These are phyloP conservation scores for Lagocephalus sceleratus DNA, from an alignment of 2,797 vertebrate species.

Conservation along the genomic window DNA sequence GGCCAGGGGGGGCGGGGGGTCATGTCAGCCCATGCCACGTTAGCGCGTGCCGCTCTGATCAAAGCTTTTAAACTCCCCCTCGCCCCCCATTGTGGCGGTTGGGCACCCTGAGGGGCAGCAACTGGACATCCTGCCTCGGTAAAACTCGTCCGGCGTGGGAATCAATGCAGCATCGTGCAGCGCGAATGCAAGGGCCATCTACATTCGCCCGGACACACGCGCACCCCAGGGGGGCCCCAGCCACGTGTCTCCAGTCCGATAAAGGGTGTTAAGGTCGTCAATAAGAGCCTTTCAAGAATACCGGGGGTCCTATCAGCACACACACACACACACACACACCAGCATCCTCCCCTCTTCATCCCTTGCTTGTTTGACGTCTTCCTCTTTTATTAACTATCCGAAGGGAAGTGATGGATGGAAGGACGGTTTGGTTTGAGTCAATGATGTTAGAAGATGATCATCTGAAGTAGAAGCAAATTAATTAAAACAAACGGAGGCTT, in stretches of 20 bases:
- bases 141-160: conserved; percentile 22
- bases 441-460: background rate
- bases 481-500: too few species aligned
- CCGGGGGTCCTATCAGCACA: conserved; percentile 65
- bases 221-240: conserved; percentile 31
- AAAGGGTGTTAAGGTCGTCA: conserved; percentile 69
- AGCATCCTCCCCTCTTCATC: too few species aligned
- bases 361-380: too few species aligned
- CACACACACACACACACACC: conserved; percentile 28
- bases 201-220: conserved; percentile 9
- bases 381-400: too few species aligned
- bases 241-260: conserved; percentile 65
- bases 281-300: conserved; percentile 73
- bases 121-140: conserved; percentile 36
- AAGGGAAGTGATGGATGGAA: too few species aligned
- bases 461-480: too few species aligned
- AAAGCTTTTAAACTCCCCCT: conserved; percentile 35
- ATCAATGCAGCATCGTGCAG: too few species aligned
- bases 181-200: background rate
- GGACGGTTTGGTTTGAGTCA: too few species aligned
- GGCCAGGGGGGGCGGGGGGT: too few species aligned
- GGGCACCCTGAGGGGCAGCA: conserved; percentile 31
- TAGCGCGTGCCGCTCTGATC: conserved; percentile 6
- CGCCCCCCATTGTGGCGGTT: background rate
- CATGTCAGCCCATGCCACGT: too few species aligned